Base-by-base conservation (phyloP, 1,140 invertebrate species). In the Battus philenor region DNA sequence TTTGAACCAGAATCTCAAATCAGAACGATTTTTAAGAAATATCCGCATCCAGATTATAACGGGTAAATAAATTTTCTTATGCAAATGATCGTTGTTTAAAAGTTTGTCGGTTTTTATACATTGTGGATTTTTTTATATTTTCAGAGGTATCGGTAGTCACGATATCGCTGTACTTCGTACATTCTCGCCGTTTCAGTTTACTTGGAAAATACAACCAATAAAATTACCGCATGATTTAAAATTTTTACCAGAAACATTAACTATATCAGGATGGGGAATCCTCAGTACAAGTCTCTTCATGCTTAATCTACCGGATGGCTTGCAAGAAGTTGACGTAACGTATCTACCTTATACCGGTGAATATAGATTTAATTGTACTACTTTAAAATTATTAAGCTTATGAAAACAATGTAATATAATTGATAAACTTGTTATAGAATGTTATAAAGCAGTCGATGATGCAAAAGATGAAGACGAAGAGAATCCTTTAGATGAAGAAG, bases 91-190 rank as follows among this genome's bases (percentile, higher is more conserved):
- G n/a, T n/a, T n/a, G n/a, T n/a, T n/a, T n/a, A n/a, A 2, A 18
- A 33, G 5, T 13, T 6, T 7, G 6, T 2, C 10, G 20, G 2
- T 12, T 9, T 16, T 17, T 7, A 36, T 18, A 20, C 10, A 26
- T 39, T 32, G 12, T 32, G 36, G 16, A 44, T n/a, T 26, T 38
- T 6, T 22, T 48, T 51, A 5, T 38, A 41, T 46, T 78, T 74
- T 44, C 58, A 87, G 83, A 11, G 79, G 68, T 2, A 73, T 87
- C 22, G 81, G 71, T 7, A 70, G 79, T 29, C 61, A 90, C 47
- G 92, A 94, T 53, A 89, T 93, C 32, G 91, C 90, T 18, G 31
- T 93, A 0, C 60, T 93, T 10, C 81, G 81, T 46, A 62, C 92
- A n/a, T 75, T 66, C 18, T 72, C 64, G 1, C 83, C 88, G 1